Percentiles rank a stretch among this genome's conserved stretches.
Conservation (phyloP, 2,888 invertebrate genomes). For the Agonopterix heracliana region DNA sequence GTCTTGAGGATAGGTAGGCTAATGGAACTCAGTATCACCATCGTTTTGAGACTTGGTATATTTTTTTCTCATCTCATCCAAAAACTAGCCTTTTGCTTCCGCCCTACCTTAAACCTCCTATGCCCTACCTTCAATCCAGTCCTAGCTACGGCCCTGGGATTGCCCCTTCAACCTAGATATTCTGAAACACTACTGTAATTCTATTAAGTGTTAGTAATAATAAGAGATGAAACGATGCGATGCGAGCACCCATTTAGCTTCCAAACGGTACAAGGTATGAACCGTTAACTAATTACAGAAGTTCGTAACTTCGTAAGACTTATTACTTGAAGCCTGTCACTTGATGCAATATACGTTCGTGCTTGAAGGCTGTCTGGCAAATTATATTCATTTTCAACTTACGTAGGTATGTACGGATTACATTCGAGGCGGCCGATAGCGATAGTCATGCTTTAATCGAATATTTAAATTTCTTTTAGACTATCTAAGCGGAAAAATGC, state of each 20-base stretch:
- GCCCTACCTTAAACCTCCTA: too few species aligned
- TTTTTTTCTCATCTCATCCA: too few species aligned
- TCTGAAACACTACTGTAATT: too few species aligned
- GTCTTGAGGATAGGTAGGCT: too few species aligned
- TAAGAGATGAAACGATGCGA: neutral
- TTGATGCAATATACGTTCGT: neutral
- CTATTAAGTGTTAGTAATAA: neutral
- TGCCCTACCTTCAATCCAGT: too few species aligned
- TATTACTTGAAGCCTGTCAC: slow-evolving; percentile 14
- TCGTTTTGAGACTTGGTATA: too few species aligned
- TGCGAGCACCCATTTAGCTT: neutral
- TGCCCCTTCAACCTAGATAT: neutral
- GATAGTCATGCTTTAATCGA: too few species aligned
- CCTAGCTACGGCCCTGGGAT: too few species aligned
- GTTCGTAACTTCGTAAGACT: slow-evolving; percentile 28
- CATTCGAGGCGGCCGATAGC: neutral
- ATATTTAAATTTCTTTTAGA: too few species aligned
- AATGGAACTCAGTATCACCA: too few species aligned
- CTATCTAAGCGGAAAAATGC: too few species aligned
- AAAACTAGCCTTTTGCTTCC: too few species aligned
- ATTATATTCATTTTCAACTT: neutral
- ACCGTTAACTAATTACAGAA: slow-evolving; percentile 63
- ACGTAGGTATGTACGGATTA: neutral
- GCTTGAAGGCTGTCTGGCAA: neutral
- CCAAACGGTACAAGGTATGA: slow-evolving; percentile 49